Evolutionary conservation across 2,888 invertebrate genomes (phyloP), one percentile per base, ranked within the genome.

Genomic region (Papilio elwesi): DNA sequence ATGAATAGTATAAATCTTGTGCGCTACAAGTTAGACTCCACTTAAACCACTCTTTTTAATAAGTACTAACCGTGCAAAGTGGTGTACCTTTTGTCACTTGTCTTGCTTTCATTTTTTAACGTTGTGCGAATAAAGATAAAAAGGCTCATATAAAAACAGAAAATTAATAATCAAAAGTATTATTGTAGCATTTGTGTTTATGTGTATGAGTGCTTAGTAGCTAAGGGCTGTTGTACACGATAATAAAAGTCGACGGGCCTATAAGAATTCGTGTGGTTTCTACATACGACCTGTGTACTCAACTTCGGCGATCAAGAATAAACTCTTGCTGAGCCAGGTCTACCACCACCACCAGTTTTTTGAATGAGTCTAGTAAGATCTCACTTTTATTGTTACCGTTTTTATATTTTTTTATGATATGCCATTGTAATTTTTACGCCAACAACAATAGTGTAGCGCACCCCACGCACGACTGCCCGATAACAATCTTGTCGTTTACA

Each of bases 1-100:
- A n/a, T 62, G 59, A 62, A 62, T 62, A 15, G 59, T 15, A 62
- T 59, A 59, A 59, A 59, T 62, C 43, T 62, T 62, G 43, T 43
- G 59, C 59, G 38, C 15, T 8, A 62, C 59, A 62, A 62, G 7
- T 11, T 43, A 62, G 59, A 43, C 10, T n/a, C 59, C 15, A 8
- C 43, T 62, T 15, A 62, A 62, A 38, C 59, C 59, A 62, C 43
- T 59, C n/a, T 43, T 62, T 6, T 43, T 15, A 62, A 62, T 43
- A 59, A 36, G 57, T 36, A 52, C 15, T 52, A 15, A 62, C 38
- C 43, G 59, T 43, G 43, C 59, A n/a, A 62, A 57, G 36, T 36
- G 38, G 57, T 43, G n/a, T 62, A 6, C 59, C 59, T 62, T 62
- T 62, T 62, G 59, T 59, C 59, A 57, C 57, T 38, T 57, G 57